phyloP scores from a whole-genome alignment of 1,140 invertebrate species.

The Scaptomyza montana region DNA sequence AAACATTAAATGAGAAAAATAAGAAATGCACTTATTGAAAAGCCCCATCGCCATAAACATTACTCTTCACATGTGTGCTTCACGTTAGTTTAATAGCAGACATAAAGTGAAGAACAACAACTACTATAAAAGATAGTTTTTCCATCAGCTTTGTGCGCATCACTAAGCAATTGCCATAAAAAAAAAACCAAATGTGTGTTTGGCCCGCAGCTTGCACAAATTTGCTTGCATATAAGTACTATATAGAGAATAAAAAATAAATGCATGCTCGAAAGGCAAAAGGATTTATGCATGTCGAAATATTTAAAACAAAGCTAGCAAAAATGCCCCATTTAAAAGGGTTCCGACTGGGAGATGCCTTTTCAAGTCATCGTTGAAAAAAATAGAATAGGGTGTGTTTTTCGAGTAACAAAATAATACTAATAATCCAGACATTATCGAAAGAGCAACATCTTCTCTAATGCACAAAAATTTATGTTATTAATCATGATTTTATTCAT shows the following conservation, averaged over 20 bases:
- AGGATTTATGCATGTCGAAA: slow-evolving; percentile 10
- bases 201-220: slow-evolving; percentile 20
- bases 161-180: slow-evolving; percentile 22
- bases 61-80: background rate
- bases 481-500: too few relatives aligned
- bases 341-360: background rate
- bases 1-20: background rate
- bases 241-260: slow-evolving; percentile 12
- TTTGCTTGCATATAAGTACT: slow-evolving; percentile 1
- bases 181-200: background rate
- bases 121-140: slow-evolving; percentile 5
- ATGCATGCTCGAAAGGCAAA: slow-evolving; percentile 16
- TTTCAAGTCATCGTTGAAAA: background rate
- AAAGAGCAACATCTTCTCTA: too few relatives aligned
- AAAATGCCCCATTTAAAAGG: background rate
- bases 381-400: too few relatives aligned
- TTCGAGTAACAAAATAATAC: too few relatives aligned
- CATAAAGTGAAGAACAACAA: slow-evolving; percentile 11
- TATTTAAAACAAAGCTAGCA: slow-evolving; percentile 7
- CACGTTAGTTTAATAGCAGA: background rate
- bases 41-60: background rate
- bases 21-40: background rate
- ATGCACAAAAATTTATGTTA: too few relatives aligned
- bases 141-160: slow-evolving; percentile 20
- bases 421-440: too few relatives aligned